Evolutionary conservation across 2,113 vertebrate genomes (phyloP).

Genomic region (Danionella cerebrum): DNA sequence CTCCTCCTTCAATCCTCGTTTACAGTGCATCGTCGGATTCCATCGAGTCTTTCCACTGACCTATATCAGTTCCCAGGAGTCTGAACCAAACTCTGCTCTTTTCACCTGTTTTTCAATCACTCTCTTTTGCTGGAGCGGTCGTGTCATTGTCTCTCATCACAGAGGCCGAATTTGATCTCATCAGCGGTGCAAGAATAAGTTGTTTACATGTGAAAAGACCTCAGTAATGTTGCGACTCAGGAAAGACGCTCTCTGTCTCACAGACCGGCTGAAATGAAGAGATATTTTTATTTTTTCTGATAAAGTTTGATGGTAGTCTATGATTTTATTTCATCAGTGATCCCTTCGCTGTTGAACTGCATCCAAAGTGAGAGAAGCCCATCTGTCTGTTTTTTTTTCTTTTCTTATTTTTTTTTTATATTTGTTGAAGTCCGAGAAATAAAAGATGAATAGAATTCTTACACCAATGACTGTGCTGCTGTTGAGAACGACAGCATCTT

Average conservation of each 20-base stretch:
- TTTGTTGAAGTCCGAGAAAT: neutral
- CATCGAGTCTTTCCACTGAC: conserved; percentile 3
- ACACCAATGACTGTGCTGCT: neutral
- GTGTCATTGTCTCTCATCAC: too few relatives aligned
- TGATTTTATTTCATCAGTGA: too few relatives aligned
- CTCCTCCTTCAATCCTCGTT: neutral
- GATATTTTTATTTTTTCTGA: conserved; percentile 16
- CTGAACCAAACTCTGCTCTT: neutral
- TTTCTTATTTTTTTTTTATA: neutral
- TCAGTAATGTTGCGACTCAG: conserved; percentile 18
- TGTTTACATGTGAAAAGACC: neutral
- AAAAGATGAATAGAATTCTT: too few relatives aligned
- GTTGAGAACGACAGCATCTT: neutral
- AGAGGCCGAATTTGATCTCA: neutral
- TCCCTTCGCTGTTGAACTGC: neutral
- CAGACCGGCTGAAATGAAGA: conserved; percentile 16
- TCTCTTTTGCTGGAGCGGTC: neutral
- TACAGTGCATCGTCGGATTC: neutral
- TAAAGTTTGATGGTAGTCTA: conserved; percentile 9
- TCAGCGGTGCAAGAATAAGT: neutral
- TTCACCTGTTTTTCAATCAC: neutral
- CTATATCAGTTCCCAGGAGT: neutral
- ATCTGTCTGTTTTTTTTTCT: neutral
- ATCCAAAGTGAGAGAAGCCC: neutral
- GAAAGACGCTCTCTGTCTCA: neutral